phyloP scores from a whole-genome alignment of 2,797 vertebrate genomes.

The Mycteria americana region DNA sequence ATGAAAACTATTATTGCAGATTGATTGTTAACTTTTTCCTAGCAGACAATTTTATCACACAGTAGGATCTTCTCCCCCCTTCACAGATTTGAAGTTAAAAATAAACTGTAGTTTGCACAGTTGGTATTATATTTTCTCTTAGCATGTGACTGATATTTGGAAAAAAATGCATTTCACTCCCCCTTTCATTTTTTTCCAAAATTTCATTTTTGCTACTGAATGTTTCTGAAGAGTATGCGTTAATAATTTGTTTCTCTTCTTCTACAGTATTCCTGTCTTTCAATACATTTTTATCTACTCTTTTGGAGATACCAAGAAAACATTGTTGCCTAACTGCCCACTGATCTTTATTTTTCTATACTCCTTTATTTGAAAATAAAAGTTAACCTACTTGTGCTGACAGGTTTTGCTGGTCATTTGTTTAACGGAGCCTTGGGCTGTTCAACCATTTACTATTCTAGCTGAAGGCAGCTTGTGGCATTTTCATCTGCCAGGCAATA shows the following conservation, averaged over 20 bases:
- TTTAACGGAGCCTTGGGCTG: conserved; percentile 5
- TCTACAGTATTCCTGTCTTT: not conserved
- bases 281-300: not conserved
- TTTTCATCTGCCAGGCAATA: conserved; percentile 35
- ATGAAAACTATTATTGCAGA: conserved; percentile 25
- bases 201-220: not conserved
- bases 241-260: not conserved
- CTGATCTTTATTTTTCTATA: not conserved
- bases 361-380: not conserved
- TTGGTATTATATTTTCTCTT: conserved; percentile 4
- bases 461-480: conserved; percentile 26
- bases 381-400: not conserved
- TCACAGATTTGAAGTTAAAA: conserved; percentile 10
- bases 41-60: not conserved
- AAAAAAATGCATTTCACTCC: not conserved
- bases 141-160: not conserved
- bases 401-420: conserved; percentile 33
- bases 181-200: not conserved
- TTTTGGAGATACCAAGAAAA: not conserved
- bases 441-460: conserved; percentile 25
- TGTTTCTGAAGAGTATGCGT: not conserved
- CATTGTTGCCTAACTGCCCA: not conserved
- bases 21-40: conserved; percentile 24
- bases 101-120: not conserved
- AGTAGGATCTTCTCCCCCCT: not conserved